Base-by-base conservation (phyloP, 2,888 invertebrate genomes). In the Tetranychus truncatus region DNA sequence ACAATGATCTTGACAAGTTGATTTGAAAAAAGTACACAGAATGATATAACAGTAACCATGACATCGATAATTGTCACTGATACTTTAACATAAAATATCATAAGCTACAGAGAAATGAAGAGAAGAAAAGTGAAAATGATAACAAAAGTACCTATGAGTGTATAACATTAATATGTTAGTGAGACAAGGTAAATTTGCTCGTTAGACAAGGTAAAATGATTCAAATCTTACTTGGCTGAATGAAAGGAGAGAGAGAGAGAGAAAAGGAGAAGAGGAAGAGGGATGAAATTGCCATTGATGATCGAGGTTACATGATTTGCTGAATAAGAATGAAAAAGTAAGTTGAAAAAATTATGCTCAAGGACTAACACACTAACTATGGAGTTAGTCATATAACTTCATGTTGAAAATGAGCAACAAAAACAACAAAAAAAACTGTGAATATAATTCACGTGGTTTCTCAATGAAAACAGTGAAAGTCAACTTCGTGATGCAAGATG, bases 301-400 rank as follows among this genome's bases (percentile, higher is more conserved):
- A 55, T 55, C 55, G 55, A 55, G 55, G 55, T 55, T 55, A 55
- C 55, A 55, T 55, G 55, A 55, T 55, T 55, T 55, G 55, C 55
- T 55, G 55, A 55, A 55, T 55, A 55, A 55, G 55, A 55, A 55
- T 55, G 55, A 55, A 55, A 55, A 55, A 55, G 15, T 15, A 55
- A 55, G 55, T 6, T 15, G 6, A 15, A 55, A 55, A 55, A 55
- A 55, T 55, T 9, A 55, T 55, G 9, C 55, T 55, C 55, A 55
- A 55, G 55, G 55, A 55, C 55, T 55, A 15, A 34, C 15, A 11
- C 46, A 55, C 11, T 55, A 55, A 55, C 55, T 6, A 55, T 55
- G 55, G 55, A 55, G 55, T 55, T 55, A 55, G 55, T 55, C 55
- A 55, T 55, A 55, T 15, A 55, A 34, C 34, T 34, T 34, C 3